Conservation (phyloP, 2,113 vertebrate species). For the Sphaerodactylus townsendi region DNA sequence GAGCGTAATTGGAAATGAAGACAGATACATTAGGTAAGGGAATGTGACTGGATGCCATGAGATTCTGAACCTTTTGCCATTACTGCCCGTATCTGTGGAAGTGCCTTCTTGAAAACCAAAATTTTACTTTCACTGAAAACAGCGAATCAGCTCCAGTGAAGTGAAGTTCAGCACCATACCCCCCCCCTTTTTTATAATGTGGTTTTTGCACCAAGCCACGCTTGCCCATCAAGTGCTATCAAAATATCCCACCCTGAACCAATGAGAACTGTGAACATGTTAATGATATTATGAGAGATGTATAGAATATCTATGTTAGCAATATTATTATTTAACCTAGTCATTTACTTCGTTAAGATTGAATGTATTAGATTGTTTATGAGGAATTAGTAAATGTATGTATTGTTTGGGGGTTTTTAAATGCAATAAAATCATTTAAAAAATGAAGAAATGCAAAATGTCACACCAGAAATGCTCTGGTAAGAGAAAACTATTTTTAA, state of each 20-base stretch:
- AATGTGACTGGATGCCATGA: background rate
- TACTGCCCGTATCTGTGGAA: background rate
- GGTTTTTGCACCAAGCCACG: background rate
- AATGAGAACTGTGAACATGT: too few species aligned
- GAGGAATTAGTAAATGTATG: too few species aligned
- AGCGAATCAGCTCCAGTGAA: background rate
- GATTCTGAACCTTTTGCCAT: background rate
- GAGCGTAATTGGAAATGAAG: background rate
- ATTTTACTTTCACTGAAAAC: background rate
- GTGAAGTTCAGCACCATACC: background rate
- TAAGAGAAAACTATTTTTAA: background rate
- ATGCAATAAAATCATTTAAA: too few species aligned
- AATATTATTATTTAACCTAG: too few species aligned
- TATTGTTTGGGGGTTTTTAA: too few species aligned
- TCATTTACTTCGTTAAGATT: too few species aligned
- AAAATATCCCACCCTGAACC: too few species aligned
- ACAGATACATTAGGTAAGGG: background rate
- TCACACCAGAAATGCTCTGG: background rate
- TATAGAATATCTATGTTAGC: too few species aligned
- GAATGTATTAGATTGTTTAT: too few species aligned
- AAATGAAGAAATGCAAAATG: background rate
- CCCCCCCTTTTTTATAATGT: background rate
- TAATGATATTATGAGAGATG: too few species aligned
- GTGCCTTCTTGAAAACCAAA: background rate
- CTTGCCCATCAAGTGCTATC: background rate